Base-by-base conservation (phyloP, 64 coral and sea anemone species). In the Porites lutea region DNA sequence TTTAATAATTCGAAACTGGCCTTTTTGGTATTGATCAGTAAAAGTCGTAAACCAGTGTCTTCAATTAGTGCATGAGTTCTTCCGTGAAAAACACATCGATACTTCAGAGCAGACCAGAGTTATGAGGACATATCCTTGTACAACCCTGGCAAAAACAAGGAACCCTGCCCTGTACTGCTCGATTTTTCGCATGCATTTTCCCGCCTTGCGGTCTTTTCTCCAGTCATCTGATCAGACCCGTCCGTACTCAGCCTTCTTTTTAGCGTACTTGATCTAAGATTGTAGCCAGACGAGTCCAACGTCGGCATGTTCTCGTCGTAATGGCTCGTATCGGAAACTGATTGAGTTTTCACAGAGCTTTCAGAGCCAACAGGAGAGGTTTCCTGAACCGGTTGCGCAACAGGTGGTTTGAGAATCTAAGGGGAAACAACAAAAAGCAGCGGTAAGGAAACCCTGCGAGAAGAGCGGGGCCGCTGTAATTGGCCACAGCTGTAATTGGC, bases 211-310 rank as follows among this genome's bases (percentile, higher is more conserved):
- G 61, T 46, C 45, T 82, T 82, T 19, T 62, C 46, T 21, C 10
- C 47, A 51, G 43, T 84, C 48, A 21, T 16, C 19, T n/a, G 59
- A 52, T 12, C 61, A 21, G 11, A 9, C 50, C 78, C 58, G 66
- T 48, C 62, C 15, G 18, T 52, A 48, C 63, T 13, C 18, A 84
- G 63, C 13, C 43, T 52, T 21, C 81, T 66, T 52, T 84, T 84
- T 45, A 61, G 81, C 3, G 81, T n/a, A 65, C 81, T 84, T 9
- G 63, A 18, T 21, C 81, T 48, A 37, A 84, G 63, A 84, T 84
- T 84, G 81, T 84, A 84, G 4, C 62, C 18, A 50, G 81, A 84
- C 45, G 61, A 84, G 64, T 8, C 18, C 0, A 8, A 19, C 8
- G 46, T 6, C 46, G 13, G 81, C 52, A 8, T 10, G 19, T 14